These are phyloP conservation scores for Acipenser oxyrinchus DNA, from an alignment of 2,797 vertebrate species.

Conservation along the genomic window DNA sequence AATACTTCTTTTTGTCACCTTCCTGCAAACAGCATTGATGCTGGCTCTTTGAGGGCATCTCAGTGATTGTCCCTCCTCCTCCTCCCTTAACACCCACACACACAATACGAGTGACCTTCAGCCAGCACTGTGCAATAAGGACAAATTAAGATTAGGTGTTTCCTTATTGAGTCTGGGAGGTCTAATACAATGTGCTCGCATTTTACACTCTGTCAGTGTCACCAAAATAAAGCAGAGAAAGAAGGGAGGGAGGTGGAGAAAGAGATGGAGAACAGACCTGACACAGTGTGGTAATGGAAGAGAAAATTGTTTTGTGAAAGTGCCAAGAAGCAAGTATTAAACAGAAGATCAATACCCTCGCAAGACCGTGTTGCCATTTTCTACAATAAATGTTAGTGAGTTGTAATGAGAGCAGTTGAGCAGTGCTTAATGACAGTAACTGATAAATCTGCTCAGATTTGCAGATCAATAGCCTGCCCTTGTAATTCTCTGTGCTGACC, in stretches of 20 bases:
- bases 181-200: conserved; percentile 16
- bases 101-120: conserved; percentile 17
- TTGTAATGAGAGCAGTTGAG: not conserved
- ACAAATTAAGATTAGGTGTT: conserved; percentile 21
- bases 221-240: conserved; percentile 10
- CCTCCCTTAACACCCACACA: conserved; percentile 3
- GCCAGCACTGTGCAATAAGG: conserved; percentile 14
- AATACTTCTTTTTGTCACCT: too few relatives aligned
- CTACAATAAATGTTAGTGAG: conserved; percentile 11
- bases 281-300: conserved; percentile 14
- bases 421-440: conserved; percentile 5
- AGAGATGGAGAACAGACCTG: conserved; percentile 19
- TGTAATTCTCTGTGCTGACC: conserved; percentile 3
- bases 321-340: conserved; percentile 15
- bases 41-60: conserved; percentile 1
- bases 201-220: conserved; percentile 21
- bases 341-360: conserved; percentile 13
- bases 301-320: conserved; percentile 24
- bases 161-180: conserved; percentile 16
- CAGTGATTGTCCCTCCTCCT: not conserved
- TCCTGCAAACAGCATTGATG: too few relatives aligned
- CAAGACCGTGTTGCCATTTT: conserved; percentile 14
- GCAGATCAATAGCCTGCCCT: not conserved
- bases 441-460: conserved; percentile 15
- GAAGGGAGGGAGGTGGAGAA: conserved; percentile 1